A percentile compares a stretch with the other conserved stretches of the same genome.
Evolutionary conservation across 23 tunicate species (phyloP).

Genomic region (Oikopleura albicans): DNA sequence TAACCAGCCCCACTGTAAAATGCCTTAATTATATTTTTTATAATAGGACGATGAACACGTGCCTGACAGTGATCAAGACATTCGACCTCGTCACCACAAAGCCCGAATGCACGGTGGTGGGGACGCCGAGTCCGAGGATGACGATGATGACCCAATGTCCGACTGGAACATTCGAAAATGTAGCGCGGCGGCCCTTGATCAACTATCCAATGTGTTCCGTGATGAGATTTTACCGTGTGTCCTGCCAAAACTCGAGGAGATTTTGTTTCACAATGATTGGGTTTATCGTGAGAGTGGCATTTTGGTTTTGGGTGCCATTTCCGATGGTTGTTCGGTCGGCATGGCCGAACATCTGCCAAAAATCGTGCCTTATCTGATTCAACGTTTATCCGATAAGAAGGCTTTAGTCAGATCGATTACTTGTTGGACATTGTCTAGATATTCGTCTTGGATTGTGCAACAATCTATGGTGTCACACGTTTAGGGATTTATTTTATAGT

Average conservation of each 20-base stretch:
- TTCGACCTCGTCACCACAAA: conserved; percentile 75
- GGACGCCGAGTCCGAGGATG: conserved; percentile 21
- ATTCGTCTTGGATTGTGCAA: conserved; percentile 72
- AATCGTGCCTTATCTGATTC: conserved; percentile 63
- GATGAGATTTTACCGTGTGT: conserved; percentile 67
- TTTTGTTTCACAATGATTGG: conserved; percentile 80
- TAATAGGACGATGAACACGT: conserved; percentile 89
- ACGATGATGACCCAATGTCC: conserved; percentile 84
- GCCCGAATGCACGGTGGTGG: conserved; percentile 68
- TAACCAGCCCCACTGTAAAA: too few relatives aligned
- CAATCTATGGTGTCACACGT: conserved; percentile 28
- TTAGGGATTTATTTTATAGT: neutral
- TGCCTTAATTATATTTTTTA: too few relatives aligned
- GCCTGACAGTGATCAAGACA: conserved; percentile 87
- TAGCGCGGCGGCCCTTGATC: conserved; percentile 85
- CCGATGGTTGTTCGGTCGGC: conserved; percentile 91
- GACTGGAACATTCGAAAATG: conserved; percentile 97
- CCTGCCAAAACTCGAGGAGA: conserved; percentile 48
- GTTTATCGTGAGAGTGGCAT: conserved; percentile 66
- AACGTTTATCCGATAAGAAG: conserved; percentile 61
- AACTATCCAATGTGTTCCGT: conserved; percentile 81
- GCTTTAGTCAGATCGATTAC: conserved; percentile 84
- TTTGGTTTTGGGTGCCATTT: conserved; percentile 78
- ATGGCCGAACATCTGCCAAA: conserved; percentile 88
- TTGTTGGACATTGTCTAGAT: conserved; percentile 93